phyloP scores from a whole-genome alignment of 2,113 vertebrate species.

The Triplophysa dalaica region DNA sequence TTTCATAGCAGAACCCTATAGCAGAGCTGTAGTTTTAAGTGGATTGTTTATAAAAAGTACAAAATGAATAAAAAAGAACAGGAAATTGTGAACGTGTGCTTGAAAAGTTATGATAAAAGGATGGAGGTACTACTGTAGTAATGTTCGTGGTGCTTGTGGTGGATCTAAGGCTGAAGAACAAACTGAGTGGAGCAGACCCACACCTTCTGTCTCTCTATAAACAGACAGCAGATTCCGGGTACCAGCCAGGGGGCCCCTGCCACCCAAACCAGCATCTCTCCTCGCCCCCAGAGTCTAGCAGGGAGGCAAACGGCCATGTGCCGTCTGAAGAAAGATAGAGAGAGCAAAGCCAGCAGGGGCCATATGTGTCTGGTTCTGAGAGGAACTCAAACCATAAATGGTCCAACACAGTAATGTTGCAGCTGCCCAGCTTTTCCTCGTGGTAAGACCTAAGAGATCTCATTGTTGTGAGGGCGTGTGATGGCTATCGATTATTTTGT shows the following conservation, averaged over 20 bases:
- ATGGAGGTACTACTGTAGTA: slow-evolving; percentile 8
- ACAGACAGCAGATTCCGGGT: slow-evolving; percentile 32
- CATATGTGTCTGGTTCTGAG: slow-evolving; percentile 31
- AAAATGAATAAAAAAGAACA: neutral
- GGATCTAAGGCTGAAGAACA: slow-evolving; percentile 23
- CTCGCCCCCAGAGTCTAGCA: slow-evolving; percentile 13
- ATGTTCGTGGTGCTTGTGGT: neutral
- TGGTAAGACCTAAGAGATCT: neutral
- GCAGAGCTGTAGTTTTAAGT: too few species aligned
- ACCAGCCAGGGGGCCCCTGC: neutral
- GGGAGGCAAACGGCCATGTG: slow-evolving; percentile 13
- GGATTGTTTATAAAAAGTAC: neutral
- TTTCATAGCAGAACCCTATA: too few species aligned
- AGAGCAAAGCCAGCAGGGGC: slow-evolving; percentile 35
- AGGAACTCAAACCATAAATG: slow-evolving; percentile 18
- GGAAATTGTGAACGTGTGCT: too few species aligned
- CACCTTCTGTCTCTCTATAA: slow-evolving; percentile 52
- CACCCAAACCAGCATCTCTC: slow-evolving; percentile 7
- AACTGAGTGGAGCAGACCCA: slow-evolving; percentile 36
- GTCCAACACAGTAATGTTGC: slow-evolving; percentile 19
- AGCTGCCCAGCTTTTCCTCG: slow-evolving; percentile 17
- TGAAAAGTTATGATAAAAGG: neutral
- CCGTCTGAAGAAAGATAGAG: slow-evolving; percentile 14
- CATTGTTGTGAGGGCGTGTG: neutral
- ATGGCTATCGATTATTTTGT: too few species aligned